Conservation (phyloP, 1,140 invertebrate genomes). For the Tetramorium parvispinum region DNA sequence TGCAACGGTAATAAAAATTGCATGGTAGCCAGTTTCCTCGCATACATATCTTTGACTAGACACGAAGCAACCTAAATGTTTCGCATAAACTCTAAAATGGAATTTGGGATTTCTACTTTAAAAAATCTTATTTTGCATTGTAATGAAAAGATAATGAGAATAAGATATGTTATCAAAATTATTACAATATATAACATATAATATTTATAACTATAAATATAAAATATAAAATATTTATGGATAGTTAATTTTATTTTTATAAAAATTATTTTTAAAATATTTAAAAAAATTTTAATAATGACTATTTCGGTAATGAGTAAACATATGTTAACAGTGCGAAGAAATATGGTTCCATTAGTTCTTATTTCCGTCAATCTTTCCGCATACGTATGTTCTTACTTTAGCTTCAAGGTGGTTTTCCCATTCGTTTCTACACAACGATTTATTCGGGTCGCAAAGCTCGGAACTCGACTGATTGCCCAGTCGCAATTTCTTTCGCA, state of each 20-base stretch:
- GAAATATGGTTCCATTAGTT: neutral
- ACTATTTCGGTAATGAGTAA: neutral
- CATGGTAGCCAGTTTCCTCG: neutral
- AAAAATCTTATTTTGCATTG: neutral
- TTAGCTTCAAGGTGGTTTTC: neutral
- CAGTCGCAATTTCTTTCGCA: conserved; percentile 38
- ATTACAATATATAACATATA: neutral
- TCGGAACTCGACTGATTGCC: conserved; percentile 32
- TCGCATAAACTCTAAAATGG: neutral
- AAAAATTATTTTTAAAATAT: neutral
- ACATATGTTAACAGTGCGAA: neutral
- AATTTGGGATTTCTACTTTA: neutral
- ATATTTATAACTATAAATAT: neutral
- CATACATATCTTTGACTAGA: neutral
- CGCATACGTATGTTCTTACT: neutral
- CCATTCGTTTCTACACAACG: neutral
- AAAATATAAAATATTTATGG: neutral
- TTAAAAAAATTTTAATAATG: neutral
- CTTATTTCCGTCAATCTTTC: neutral
- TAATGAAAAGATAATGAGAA: neutral
- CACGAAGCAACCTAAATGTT: neutral
- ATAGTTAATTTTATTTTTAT: neutral
- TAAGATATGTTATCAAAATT: neutral
- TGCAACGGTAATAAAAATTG: conserved; percentile 44
- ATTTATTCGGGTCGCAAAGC: conserved; percentile 37